Base-by-base conservation (phyloP, 2,797 vertebrate genomes). In the Fundulus diaphanus region DNA sequence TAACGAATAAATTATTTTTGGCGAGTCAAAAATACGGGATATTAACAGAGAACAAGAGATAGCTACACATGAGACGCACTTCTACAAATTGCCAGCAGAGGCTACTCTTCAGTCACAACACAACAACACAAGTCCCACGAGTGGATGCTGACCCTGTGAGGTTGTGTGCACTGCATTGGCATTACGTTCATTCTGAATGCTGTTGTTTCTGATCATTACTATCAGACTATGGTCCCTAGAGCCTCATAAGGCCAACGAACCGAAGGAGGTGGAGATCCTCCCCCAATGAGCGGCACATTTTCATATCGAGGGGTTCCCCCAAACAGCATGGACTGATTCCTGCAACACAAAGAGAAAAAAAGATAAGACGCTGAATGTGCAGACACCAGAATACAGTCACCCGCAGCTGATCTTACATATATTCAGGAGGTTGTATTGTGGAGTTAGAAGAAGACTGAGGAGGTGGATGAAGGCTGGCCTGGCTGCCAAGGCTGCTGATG, bases 281-380 rank as follows among this genome's bases (percentile, higher is more conserved):
- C 95, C 85, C 97, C 96, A 72, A 99, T 99, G 82, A 99, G 95
- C 0, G 98, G 97, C 73, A 97, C 96, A 3, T 98, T 99, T 93
- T 99, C 98, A 3, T 99, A 99, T 73, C 97, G 97, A 0, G 98
- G 98, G 87, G 96, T 98, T 77, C 97, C 97, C 70, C 97, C 97
- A 0, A 98, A 99, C 82, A 99, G 96, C 93, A 96, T 94, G 0
- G 97, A 96, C 83, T 99, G 97, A 93, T 99, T 99, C 98, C 98
- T 99, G 91, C 1, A 71, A 73, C 27, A 79, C 72, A 82, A 61
- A 44, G 52, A 76, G 74, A 56, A 74, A 70, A 74, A 65, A 27
- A 6, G 52, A 46, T 87, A 68, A 90, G 70, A 85, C 77, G 69
- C 75, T 72, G 74, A 72, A 76, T 42, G 68, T 29, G 57, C 12